Evolutionary conservation across 2,888 invertebrate genomes (phyloP).

Genomic region (Phalangium opilio): DNA sequence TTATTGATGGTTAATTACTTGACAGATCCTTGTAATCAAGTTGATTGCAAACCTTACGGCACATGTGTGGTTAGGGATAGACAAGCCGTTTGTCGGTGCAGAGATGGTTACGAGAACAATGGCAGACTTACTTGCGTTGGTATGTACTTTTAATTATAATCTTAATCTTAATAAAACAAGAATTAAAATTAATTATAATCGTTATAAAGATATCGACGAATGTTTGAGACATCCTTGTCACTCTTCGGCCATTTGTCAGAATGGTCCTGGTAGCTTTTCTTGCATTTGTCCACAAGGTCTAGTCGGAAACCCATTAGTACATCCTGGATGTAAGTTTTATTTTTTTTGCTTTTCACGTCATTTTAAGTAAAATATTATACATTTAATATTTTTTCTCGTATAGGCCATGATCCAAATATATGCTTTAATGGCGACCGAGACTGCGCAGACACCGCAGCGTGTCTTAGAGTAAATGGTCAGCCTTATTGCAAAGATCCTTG

Average conservation of each 20-base stretch:
- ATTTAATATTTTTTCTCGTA: neutral
- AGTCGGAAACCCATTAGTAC: conserved; percentile 45
- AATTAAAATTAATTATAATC: neutral
- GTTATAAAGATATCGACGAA: conserved; percentile 45
- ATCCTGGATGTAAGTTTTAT: conserved; percentile 15
- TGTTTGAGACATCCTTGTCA: conserved; percentile 50
- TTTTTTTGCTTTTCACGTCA: neutral
- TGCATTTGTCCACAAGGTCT: conserved; percentile 64
- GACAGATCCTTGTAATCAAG: conserved; percentile 21
- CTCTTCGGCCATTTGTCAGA: conserved; percentile 57
- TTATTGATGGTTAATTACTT: neutral
- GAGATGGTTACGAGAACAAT: conserved; percentile 50
- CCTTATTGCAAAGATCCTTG: conserved; percentile 22
- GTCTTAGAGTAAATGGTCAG: conserved; percentile 18
- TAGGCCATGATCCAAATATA: conserved; percentile 20
- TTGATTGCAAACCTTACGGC: conserved; percentile 59
- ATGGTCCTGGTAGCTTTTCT: conserved; percentile 60
- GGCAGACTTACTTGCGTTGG: conserved; percentile 31
- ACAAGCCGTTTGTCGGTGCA: conserved; percentile 53
- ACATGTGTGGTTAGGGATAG: conserved; percentile 57
- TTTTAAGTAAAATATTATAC: neutral
- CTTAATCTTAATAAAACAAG: neutral
- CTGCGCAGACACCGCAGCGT: conserved; percentile 23
- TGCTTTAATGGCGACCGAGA: conserved; percentile 23
- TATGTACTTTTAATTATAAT: conserved; percentile 5